These are phyloP conservation scores for Entelurus aequoreus DNA, from an alignment of 2,113 vertebrate genomes.

Conservation along the genomic window DNA sequence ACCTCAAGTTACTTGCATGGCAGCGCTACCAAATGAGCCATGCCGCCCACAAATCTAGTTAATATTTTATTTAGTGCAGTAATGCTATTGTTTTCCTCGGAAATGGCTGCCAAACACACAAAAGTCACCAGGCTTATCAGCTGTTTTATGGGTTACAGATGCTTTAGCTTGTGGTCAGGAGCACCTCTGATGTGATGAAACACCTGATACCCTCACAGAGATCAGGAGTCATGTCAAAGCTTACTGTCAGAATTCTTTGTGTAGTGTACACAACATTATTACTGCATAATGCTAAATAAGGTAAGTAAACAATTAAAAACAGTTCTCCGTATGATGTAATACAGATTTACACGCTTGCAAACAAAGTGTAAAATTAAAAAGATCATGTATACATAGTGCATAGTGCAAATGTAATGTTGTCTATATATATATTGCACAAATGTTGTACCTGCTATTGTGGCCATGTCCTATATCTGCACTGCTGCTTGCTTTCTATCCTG, in stretches of 20 bases:
- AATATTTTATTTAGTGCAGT: too few relatives aligned
- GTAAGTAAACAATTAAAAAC: too few relatives aligned
- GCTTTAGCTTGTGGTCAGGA: constrained; percentile 50
- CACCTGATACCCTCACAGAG: constrained; percentile 40
- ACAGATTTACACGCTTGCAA: too few relatives aligned
- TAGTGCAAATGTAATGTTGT: not conserved
- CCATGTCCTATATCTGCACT: constrained; percentile 24
- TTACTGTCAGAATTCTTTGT: not conserved
- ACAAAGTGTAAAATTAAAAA: too few relatives aligned
- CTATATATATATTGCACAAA: not conserved
- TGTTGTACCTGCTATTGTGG: not conserved
- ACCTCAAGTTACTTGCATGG: too few relatives aligned
- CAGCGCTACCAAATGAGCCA: too few relatives aligned
- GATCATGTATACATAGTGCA: too few relatives aligned
- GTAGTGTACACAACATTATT: too few relatives aligned
- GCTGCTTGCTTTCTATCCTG: constrained; percentile 42
- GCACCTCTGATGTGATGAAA: constrained; percentile 47
- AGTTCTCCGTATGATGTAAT: too few relatives aligned
- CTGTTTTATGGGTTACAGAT: constrained; percentile 51
- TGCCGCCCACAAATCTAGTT: too few relatives aligned
- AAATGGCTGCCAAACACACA: not conserved
- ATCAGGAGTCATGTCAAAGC: constrained; percentile 28
- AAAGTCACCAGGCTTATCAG: constrained; percentile 47
- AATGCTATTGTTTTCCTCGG: too few relatives aligned
- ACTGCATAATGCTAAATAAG: too few relatives aligned